Percentiles rank a stretch among this genome's conserved stretches.
These are phyloP conservation scores for Aeoliscus strigatus DNA, from an alignment of 2,797 vertebrate genomes.

Conservation along the genomic window DNA sequence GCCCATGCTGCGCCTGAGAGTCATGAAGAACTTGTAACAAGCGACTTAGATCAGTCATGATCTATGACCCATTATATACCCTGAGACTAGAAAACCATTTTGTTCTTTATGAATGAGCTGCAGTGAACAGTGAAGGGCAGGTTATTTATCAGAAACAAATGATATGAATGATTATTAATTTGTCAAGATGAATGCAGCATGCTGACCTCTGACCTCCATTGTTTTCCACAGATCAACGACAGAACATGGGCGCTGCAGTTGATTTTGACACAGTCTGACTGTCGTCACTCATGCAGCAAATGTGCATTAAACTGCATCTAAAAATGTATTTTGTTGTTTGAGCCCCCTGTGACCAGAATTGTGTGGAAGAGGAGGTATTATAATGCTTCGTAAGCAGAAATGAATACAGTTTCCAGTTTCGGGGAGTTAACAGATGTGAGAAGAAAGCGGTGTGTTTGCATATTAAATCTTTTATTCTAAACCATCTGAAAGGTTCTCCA, in stretches of 20 bases:
- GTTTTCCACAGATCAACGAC: no score
- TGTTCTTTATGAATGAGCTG: constrained; percentile 12
- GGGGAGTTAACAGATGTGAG: no score
- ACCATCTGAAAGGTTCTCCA: constrained; percentile 50
- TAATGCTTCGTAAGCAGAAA: no score
- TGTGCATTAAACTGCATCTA: neutral
- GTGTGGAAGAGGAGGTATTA: no score
- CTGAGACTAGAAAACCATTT: constrained; percentile 11
- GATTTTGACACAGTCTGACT: neutral
- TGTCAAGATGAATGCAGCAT: neutral
- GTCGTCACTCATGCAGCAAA: neutral
- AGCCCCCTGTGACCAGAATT: no score
- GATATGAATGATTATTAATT: neutral
- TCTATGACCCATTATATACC: constrained; percentile 15
- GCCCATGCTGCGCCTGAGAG: constrained; percentile 35
- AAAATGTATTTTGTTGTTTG: no score
- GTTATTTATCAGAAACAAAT: constrained; percentile 9
- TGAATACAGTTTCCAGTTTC: no score
- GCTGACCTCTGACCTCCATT: no score
- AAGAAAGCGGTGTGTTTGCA: constrained; percentile 8
- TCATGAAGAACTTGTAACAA: constrained; percentile 43
- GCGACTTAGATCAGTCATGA: constrained; percentile 45
- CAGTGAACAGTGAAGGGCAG: constrained; percentile 1
- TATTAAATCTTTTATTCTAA: constrained; percentile 70
- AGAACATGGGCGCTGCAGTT: neutral